Evolutionary conservation across 2,888 invertebrate species (phyloP).

Genomic region (Leptogaster cylindrica): DNA sequence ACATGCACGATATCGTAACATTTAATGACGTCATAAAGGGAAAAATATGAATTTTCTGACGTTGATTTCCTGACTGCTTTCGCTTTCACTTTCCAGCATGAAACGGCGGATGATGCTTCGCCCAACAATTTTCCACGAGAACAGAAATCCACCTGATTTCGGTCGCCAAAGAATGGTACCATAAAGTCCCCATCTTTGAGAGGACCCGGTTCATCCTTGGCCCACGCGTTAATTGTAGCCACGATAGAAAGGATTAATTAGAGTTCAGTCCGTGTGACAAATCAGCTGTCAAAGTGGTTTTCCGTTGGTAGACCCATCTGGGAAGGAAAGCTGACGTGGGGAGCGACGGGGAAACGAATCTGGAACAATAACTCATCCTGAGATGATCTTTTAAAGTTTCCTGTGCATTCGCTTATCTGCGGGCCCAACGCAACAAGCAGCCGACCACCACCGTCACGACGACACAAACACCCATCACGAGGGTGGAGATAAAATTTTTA

Average conservation of each 20-base stretch:
- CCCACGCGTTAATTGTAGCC: constrained; percentile 29
- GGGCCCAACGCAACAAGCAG: too few relatives aligned
- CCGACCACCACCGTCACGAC: too few relatives aligned
- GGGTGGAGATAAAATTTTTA: constrained; percentile 10
- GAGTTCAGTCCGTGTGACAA: constrained; percentile 32
- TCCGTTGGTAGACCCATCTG: constrained; percentile 20
- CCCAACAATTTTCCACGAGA: background rate
- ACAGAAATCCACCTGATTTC: constrained; percentile 11
- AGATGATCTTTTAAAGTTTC: constrained; percentile 11
- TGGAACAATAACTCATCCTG: constrained; percentile 31
- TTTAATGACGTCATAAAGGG: constrained; percentile 27
- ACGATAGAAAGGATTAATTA: constrained; percentile 36
- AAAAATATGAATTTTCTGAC: constrained; percentile 26
- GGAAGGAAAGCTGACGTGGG: background rate
- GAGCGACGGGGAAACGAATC: constrained; percentile 36
- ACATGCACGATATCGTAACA: constrained; percentile 2
- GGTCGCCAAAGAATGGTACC: background rate
- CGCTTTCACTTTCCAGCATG: background rate
- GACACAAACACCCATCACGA: too few relatives aligned
- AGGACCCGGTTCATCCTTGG: background rate
- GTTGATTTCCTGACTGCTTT: constrained; percentile 16
- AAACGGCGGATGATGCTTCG: background rate
- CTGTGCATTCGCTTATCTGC: background rate
- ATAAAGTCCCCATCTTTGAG: background rate
- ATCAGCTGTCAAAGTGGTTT: constrained; percentile 38